Evolutionary conservation across 2,797 vertebrate genomes (phyloP), one percentile per base, ranked within the genome.

Genomic region (Carcharodon carcharias): DNA sequence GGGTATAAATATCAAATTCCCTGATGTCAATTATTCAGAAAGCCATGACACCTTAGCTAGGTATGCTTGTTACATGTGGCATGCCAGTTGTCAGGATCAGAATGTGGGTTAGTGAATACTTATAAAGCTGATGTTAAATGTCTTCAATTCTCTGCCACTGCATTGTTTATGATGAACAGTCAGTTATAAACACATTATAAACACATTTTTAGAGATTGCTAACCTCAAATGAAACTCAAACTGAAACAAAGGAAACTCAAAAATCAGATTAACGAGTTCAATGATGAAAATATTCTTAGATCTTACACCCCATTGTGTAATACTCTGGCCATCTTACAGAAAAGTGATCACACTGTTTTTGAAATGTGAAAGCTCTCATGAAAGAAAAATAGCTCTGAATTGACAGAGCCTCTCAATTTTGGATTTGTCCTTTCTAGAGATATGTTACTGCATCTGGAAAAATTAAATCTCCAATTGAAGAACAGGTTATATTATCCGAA

Each of bases 1-100:
- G 6, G 40, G 4, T 50, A 50, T 50, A 85, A 2, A 50, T 85
- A 85, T 85, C 18, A 85, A 85, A 85, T 85, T 85, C 82, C 82
- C 82, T 85, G 45, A 85, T 45, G 82, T 85, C 82, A 85, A 50
- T 50, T 85, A n/a, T 85, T 85, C 82, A 85, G 40, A 85, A 85
- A 85, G 82, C 82, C 82, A 85, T 23, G 45, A 85, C 82, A 85
- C 18, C 40, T 82, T 45, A 45, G 80, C 80, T 4, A 18, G 77
- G 12, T 82, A 18, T 82, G n/a, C 3, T 82, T 45, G 4, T 40
- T 82, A 35, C 71, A 73, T 31, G 11, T 73, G 9, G 8, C 71
- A 73, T 73, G 71, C 31, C 80, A 45, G 40, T 40, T 31, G 18
- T 45, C 35, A n/a, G n/a, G 77, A 80, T 80, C 77, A 40, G 14